Evolutionary conservation across 1,140 invertebrate species (phyloP), one percentile per base, ranked within the genome.

Genomic region (Argopecten irradians): DNA sequence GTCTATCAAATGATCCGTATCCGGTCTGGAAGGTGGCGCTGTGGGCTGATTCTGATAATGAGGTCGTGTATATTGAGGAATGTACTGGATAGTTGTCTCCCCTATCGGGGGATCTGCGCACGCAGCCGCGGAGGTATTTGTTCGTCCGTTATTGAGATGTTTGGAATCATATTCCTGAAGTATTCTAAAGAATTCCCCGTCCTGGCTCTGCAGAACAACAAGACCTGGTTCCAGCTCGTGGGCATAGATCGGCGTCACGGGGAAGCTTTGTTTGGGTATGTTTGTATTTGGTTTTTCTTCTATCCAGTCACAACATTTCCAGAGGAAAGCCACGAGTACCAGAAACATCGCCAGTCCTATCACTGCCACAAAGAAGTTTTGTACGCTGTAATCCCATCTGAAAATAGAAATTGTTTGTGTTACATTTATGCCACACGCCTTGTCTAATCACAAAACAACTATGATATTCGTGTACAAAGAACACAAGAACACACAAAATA

Each of bases 161-260:
- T 34, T 33, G 5, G 84, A 82, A 46, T 86, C 87, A 83, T 89
- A 91, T 55, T 91, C 88, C 1, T 89, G 90, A 43, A 89, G 83
- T 28, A 90, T 91, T 28, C 90, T 35, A 43, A 91, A 91, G 84
- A 87, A 91, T 34, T 89, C 84, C 8, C 88, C 90, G 41, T 90
- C 88, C 7, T 55, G 55, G 14, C 86, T 86, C 41, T 89, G 90
- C 0, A 89, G 82, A 2, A 89, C 88, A 46, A 91, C 87, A 35
- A 88, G 39, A 11, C 90, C 90, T 0, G 90, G 90, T 55, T 89
- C 87, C 8, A 91, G n/a, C 41, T 91, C 90, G 22, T 91, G 88
- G 0, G 86, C 90, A 35, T 89, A 89, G 19, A 87, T 55, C 1
- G 90, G 87, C 7, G 82, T 86, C 34, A 82, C 0, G 0, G 87